A percentile compares a stretch with the other conserved stretches of the same genome.
These are phyloP conservation scores for Dendropsophus ebraccatus DNA, from an alignment of 2,113 vertebrate species.

Conservation along the genomic window DNA sequence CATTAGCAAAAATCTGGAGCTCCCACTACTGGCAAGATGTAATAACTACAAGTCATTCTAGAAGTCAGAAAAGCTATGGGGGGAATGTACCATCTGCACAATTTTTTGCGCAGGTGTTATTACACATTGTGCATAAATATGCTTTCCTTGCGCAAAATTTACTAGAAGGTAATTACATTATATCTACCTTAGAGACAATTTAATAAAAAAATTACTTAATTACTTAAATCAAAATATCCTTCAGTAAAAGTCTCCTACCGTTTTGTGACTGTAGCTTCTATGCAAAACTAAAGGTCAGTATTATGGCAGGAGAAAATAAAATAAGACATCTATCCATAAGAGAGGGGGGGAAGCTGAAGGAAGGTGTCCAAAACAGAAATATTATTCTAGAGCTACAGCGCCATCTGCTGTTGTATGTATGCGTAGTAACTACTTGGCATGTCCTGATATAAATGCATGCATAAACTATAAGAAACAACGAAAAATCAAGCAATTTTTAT, in stretches of 20 bases:
- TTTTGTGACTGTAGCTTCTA: background rate
- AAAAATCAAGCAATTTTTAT: no score
- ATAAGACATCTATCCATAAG: background rate
- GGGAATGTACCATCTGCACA: no score
- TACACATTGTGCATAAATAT: no score
- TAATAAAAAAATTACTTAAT: background rate
- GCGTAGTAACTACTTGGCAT: background rate
- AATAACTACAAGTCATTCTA: background rate
- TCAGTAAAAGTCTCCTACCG: background rate
- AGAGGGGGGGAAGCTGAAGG: background rate
- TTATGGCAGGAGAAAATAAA: background rate
- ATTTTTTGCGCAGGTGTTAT: no score
- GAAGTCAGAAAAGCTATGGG: background rate
- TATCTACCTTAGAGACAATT: no score
- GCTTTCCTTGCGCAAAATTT: no score
- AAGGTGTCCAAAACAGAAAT: background rate
- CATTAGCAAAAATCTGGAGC: background rate
- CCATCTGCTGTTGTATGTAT: slow-evolving; percentile 17
- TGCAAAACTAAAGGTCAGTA: background rate
- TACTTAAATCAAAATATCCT: background rate
- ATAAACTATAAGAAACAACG: no score
- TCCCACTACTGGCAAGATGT: background rate
- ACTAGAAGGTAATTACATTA: background rate
- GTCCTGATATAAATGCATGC: background rate
- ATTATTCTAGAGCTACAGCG: background rate